phyloP scores from a whole-genome alignment of 2,888 invertebrate species.

The Tribolium freemani region DNA sequence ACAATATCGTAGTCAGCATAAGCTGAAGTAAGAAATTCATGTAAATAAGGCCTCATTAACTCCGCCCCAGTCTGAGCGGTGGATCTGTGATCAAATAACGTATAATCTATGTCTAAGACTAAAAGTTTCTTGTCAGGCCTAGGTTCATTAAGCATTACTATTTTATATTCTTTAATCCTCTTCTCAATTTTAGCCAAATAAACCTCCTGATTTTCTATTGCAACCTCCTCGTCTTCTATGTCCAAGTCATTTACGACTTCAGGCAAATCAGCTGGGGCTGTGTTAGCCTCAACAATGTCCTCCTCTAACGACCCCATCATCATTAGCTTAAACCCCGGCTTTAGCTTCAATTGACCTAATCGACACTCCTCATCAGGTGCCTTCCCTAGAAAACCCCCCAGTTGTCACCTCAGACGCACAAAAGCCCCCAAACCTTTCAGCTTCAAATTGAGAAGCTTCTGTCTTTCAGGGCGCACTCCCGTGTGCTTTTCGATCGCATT shows the following conservation, averaged over 20 bases:
- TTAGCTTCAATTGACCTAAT: constrained; percentile 83
- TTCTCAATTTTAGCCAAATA: constrained; percentile 87
- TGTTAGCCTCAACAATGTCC: constrained; percentile 87
- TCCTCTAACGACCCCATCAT: constrained; percentile 97
- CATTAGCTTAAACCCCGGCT: constrained; percentile 93
- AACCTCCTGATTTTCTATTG: constrained; percentile 76
- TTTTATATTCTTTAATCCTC: constrained; percentile 85
- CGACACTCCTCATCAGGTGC: constrained; percentile 84
- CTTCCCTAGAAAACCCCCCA: constrained; percentile 76
- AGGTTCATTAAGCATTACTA: constrained; percentile 85
- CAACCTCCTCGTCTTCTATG: constrained; percentile 87
- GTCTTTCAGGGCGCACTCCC: constrained; percentile 91
- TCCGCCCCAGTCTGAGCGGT: constrained; percentile 88
- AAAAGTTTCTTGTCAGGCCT: constrained; percentile 89
- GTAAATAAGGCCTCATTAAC: constrained; percentile 94
- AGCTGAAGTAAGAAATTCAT: constrained; percentile 91
- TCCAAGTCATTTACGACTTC: constrained; percentile 94
- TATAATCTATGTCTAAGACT: constrained; percentile 96
- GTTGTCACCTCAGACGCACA: not conserved
- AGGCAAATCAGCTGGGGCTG: constrained; percentile 84
- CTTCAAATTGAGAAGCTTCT: constrained; percentile 94
- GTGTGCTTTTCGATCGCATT: constrained; percentile 89
- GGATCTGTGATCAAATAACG: constrained; percentile 95
- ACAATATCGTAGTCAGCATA: constrained; percentile 95
- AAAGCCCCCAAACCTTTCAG: constrained; percentile 79